Evolutionary conservation across 2,113 vertebrate species (phyloP).

Genomic region (Charadrius vociferus): DNA sequence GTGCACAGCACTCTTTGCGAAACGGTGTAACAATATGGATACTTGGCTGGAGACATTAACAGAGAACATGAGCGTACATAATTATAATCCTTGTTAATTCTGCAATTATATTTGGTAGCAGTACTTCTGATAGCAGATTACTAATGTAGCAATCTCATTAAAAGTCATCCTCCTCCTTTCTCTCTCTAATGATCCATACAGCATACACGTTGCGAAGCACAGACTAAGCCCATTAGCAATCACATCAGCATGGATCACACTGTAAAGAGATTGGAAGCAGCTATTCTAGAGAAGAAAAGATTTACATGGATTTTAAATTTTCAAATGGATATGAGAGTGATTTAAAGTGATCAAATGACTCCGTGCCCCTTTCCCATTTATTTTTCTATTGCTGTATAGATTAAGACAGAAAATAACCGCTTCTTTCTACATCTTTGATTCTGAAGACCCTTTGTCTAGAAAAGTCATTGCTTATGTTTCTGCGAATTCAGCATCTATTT

Average conservation of each 20-base stretch:
- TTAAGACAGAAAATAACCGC: neutral
- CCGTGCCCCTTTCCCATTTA: neutral
- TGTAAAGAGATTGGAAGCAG: neutral
- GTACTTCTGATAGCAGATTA: constrained; percentile 32
- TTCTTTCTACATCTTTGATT: neutral
- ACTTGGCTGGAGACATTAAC: neutral
- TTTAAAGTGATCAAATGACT: neutral
- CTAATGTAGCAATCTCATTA: constrained; percentile 29
- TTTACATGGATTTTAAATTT: constrained; percentile 25
- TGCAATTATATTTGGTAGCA: constrained; percentile 10
- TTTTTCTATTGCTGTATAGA: neutral
- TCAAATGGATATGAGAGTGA: neutral
- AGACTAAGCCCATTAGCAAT: constrained; percentile 27
- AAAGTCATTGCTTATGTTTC: neutral
- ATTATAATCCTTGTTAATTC: constrained; percentile 38
- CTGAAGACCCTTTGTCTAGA: neutral
- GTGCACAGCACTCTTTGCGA: neutral
- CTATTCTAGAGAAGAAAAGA: neutral
- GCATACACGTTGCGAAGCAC: neutral
- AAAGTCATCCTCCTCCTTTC: constrained; percentile 20
- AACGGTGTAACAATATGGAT: neutral
- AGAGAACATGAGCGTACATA: neutral
- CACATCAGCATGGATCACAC: constrained; percentile 5
- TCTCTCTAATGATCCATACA: constrained; percentile 27
- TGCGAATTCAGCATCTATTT: constrained; percentile 9